phyloP scores from a whole-genome alignment of 1,140 invertebrate genomes.

The Doryteuthis pealeii region DNA sequence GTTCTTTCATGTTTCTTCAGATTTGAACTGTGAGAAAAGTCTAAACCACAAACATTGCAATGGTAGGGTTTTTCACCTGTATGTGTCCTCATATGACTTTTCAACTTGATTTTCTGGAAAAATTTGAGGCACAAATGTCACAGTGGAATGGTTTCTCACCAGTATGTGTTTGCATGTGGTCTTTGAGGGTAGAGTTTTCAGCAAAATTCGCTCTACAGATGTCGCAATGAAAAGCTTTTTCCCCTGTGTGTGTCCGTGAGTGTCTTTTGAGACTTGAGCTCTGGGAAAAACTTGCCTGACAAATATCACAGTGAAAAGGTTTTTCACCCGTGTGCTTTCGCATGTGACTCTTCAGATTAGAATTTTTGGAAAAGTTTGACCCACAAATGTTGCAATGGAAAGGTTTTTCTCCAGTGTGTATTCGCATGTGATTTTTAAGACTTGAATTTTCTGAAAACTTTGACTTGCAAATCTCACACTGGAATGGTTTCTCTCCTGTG shows the following conservation, averaged over 20 bases:
- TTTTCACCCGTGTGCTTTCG: slow-evolving; percentile 54
- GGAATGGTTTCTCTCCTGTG: too few species aligned
- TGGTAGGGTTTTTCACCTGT: slow-evolving; percentile 98
- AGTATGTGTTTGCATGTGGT: slow-evolving; percentile 81
- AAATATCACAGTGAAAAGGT: slow-evolving; percentile 56
- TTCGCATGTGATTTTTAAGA: too few species aligned
- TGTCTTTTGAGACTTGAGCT: slow-evolving; percentile 72
- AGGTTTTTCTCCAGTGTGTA: slow-evolving; percentile 33
- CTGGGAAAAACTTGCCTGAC: slow-evolving; percentile 38
- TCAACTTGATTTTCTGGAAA: too few species aligned
- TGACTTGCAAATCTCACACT: too few species aligned
- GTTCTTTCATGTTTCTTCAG: slow-evolving; percentile 66
- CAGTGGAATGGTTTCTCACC: slow-evolving; percentile 78
- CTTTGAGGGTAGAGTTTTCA: slow-evolving; percentile 86
- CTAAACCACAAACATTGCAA: slow-evolving; percentile 95
- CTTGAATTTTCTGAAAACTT: too few species aligned
- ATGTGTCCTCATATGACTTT: slow-evolving; percentile 95
- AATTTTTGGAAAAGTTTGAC: slow-evolving; percentile 18
- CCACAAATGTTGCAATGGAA: slow-evolving; percentile 29
- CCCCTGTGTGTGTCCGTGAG: slow-evolving; percentile 67
- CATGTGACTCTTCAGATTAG: slow-evolving; percentile 43
- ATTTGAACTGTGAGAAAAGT: slow-evolving; percentile 94
- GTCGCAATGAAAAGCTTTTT: slow-evolving; percentile 56
- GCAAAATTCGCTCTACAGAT: slow-evolving; percentile 72
- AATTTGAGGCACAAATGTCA: neutral